Evolutionary conservation across 2,797 vertebrate genomes (phyloP), one percentile per base, ranked within the genome.

Genomic region (Gila robusta): DNA sequence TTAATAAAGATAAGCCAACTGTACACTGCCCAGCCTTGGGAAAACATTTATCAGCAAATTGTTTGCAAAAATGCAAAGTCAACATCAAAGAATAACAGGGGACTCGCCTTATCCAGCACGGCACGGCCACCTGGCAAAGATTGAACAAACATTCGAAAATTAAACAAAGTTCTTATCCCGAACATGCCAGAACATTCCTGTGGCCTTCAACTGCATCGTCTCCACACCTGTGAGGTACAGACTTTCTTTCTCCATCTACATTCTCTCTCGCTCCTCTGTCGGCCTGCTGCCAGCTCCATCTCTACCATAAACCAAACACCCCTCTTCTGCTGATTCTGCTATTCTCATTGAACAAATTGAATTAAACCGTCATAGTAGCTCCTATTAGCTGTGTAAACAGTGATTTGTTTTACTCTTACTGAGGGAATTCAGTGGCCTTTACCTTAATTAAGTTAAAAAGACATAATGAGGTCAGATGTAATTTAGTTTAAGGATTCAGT

Each of bases 1-100:
- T 82, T 79, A 86, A 62, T 54, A 69, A 69, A 72, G 66, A 69
- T 81, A 78, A 26, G n/a, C 19, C 41, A 67, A 70, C 41, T 14
- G 7, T 54, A 72, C 16, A 21, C n/a, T 41, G 67, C 83, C 76
- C 47, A 37, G 56, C 81, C 79, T 82, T 90, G 85, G 52, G 86
- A 91, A 90, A 90, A 77, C 64, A 81, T 77, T 83, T 86, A 89
- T 86, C 87, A 89, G 84, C 86, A 76, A 74, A 59, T 86, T 87
- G n/a, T 86, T 80, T 64, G 37, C 26, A 86, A 71, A 86, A 87
- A 84, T 72, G 69, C 28, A n/a, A 73, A 86, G 83, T 85, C 76
- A 86, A 78, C 73, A 82, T 73, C 71, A 67, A 64, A 67, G 49
- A 44, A 85, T 66, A 86, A 79, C 41, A 59, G 52, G 17, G 41